Conservation (phyloP, 2,888 invertebrate genomes). For the Andrena marginata region DNA sequence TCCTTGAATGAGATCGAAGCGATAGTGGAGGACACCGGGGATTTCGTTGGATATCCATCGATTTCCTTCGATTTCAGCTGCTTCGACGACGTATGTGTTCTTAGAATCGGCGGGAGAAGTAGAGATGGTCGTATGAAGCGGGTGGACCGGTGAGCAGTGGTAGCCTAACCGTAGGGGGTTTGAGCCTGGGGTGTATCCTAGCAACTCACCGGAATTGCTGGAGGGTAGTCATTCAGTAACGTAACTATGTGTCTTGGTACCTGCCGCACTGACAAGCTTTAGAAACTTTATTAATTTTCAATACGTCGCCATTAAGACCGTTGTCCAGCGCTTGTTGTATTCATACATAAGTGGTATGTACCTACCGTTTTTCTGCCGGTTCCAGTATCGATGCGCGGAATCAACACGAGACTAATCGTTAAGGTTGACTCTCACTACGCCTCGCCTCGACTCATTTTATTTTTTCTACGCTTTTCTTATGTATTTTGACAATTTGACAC, state of each 20-base stretch:
- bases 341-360: too few species aligned
- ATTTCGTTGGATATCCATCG: conserved; percentile 14
- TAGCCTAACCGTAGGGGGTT: conserved; percentile 70
- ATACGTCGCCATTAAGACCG: too few species aligned
- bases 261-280: conserved; percentile 37
- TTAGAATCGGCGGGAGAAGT: conserved; percentile 66
- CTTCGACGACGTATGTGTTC: conserved; percentile 63
- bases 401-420: too few species aligned
- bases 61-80: background rate
- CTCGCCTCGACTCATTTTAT: too few species aligned
- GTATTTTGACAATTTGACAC: too few species aligned
- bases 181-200: conserved; percentile 83
- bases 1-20: conserved; percentile 72
- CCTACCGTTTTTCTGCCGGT: too few species aligned
- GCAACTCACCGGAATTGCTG: conserved; percentile 82
- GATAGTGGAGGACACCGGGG: background rate
- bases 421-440: too few species aligned
- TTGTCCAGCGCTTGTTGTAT: too few species aligned
- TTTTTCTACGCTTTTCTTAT: too few species aligned
- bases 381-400: too few species aligned
- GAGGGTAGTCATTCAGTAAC: conserved; percentile 78
- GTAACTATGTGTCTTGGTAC: conserved; percentile 66
- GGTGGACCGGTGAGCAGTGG: conserved; percentile 55
- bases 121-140: conserved; percentile 19
- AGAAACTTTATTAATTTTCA: too few species aligned